Conservation (phyloP, 2,888 invertebrate genomes). For the Agrotis segetum region DNA sequence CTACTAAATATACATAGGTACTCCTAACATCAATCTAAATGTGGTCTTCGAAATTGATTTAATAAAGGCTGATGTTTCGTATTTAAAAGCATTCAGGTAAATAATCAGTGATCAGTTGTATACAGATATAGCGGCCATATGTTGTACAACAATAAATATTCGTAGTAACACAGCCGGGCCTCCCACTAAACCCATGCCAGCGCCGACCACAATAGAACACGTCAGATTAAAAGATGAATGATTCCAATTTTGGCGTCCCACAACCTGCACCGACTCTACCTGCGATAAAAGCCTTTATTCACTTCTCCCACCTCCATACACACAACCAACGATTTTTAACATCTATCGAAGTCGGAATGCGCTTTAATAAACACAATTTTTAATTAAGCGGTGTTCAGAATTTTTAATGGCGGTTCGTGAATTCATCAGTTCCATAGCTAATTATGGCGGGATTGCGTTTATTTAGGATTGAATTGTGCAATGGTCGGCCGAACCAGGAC, state of each 20-base stretch:
- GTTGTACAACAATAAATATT: constrained; percentile 73
- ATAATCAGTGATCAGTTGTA: constrained; percentile 47
- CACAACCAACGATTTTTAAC: constrained; percentile 59
- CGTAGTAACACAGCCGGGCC: constrained; percentile 66
- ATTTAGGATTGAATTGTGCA: constrained; percentile 87
- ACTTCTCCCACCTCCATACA: constrained; percentile 57
- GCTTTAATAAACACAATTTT: constrained; percentile 75
- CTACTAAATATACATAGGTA: not conserved
- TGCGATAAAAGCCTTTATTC: constrained; percentile 77
- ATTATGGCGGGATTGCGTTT: constrained; percentile 85
- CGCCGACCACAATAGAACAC: constrained; percentile 84
- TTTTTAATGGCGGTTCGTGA: constrained; percentile 78
- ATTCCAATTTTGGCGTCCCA: constrained; percentile 84
- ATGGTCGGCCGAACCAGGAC: constrained; percentile 75
- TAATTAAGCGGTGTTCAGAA: constrained; percentile 80
- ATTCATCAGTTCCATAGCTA: constrained; percentile 87
- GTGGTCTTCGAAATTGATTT: constrained; percentile 20
- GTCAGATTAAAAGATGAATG: constrained; percentile 91
- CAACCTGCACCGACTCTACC: constrained; percentile 74
- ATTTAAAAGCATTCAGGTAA: constrained; percentile 62
- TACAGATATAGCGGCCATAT: constrained; percentile 59
- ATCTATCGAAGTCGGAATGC: constrained; percentile 67
- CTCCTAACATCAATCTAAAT: not conserved
- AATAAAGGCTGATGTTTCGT: constrained; percentile 35
- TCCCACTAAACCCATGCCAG: constrained; percentile 75